Evolutionary conservation across 2,113 vertebrate species (phyloP).

Genomic region (Oreochromis niloticus): DNA sequence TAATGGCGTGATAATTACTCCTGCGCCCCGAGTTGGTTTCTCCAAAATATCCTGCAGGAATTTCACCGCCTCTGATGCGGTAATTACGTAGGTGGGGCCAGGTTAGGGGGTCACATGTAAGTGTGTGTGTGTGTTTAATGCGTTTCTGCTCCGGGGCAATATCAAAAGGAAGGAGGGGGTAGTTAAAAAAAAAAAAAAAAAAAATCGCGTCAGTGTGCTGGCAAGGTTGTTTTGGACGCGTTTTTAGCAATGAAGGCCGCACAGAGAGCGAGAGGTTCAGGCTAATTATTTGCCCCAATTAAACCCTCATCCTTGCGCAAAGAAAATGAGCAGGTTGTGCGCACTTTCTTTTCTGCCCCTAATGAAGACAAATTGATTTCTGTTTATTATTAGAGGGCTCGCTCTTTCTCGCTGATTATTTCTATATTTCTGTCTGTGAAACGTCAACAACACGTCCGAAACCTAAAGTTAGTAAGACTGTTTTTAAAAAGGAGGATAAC

Average conservation of each 20-base stretch:
- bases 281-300: background rate
- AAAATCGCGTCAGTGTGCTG: background rate
- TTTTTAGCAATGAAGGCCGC: conserved; percentile 24
- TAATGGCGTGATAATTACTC: conserved; percentile 69
- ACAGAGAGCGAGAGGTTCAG: background rate
- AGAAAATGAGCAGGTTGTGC: background rate
- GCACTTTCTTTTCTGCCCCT: background rate
- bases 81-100: conserved; percentile 74
- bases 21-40: conserved; percentile 47
- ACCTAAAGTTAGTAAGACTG: background rate
- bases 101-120: conserved; percentile 70
- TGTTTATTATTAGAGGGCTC: background rate
- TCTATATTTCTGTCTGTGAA: background rate
- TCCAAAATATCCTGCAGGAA: conserved; percentile 69
- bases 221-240: conserved; percentile 46
- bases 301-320: background rate
- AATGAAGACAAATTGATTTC: background rate
- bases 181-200: background rate
- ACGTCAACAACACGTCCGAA: background rate
- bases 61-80: conserved; percentile 66
- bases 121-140: conserved; percentile 6
- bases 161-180: background rate
- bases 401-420: background rate
- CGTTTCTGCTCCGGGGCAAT: conserved; percentile 32
- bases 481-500: background rate